phyloP scores from a whole-genome alignment of 2,888 invertebrate genomes.

The Alloplasta piceator region DNA sequence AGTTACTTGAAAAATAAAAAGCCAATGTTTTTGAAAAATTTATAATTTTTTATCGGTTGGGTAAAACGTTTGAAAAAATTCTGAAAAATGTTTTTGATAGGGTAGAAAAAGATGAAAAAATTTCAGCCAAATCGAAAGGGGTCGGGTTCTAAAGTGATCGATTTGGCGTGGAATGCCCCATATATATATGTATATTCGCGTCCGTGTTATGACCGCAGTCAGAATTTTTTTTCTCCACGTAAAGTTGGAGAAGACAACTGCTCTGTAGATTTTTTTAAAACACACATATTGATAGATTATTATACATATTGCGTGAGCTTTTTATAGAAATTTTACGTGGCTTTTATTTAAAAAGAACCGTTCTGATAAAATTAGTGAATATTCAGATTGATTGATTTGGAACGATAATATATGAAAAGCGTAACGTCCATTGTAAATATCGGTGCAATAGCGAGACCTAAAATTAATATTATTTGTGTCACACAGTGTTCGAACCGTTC shows the following conservation, averaged over 20 bases:
- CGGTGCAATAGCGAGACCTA: constrained; percentile 80
- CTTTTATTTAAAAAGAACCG: constrained; percentile 72
- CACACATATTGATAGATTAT: constrained; percentile 41
- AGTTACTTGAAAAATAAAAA: no score
- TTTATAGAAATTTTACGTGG: constrained; percentile 76
- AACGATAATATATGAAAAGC: constrained; percentile 68
- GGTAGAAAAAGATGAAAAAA: no score
- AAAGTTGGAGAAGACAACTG: constrained; percentile 30
- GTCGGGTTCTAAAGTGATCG: no score
- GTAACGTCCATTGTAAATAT: constrained; percentile 82
- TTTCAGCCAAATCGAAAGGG: no score
- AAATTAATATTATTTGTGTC: constrained; percentile 78
- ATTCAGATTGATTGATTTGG: constrained; percentile 66
- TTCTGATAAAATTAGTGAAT: constrained; percentile 60
- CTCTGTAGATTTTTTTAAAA: constrained; percentile 69
- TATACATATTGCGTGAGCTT: constrained; percentile 66
- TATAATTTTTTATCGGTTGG: no score
- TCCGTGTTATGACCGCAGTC: constrained; percentile 27
- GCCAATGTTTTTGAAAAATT: no score
- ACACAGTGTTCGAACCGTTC: constrained; percentile 71
- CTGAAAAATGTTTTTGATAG: no score
- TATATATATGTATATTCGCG: constrained; percentile 15
- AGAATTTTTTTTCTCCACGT: constrained; percentile 33
- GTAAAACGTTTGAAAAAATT: no score
- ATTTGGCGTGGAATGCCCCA: no score